Percentiles rank a stretch among this genome's conserved stretches.
Evolutionary conservation across 92 coral and sea anemone genomes (phyloP).

Genomic region (Actinernus sp.): DNA sequence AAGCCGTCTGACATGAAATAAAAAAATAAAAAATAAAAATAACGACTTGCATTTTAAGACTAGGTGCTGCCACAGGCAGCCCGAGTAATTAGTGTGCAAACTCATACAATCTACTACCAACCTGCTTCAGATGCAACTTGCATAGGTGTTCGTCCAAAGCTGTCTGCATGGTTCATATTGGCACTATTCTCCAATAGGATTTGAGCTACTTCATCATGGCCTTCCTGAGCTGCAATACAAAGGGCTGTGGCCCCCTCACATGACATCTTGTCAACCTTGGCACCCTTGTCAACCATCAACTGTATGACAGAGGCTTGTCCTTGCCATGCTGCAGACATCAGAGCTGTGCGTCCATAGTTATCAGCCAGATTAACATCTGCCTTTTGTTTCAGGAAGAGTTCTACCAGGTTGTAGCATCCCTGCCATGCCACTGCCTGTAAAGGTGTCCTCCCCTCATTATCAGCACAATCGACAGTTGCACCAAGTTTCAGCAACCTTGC

Average conservation of each 20-base stretch:
- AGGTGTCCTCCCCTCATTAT: slow-evolving; percentile 89
- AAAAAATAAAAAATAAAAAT: too few species aligned
- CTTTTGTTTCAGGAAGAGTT: slow-evolving; percentile 79
- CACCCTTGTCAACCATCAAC: slow-evolving; percentile 88
- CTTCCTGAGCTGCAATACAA: slow-evolving; percentile 96
- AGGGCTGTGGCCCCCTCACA: slow-evolving; percentile 94
- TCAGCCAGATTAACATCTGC: slow-evolving; percentile 87
- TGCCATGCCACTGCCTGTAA: slow-evolving; percentile 96
- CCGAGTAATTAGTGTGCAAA: too few species aligned
- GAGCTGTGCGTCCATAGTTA: slow-evolving; percentile 85
- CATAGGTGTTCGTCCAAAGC: slow-evolving; percentile 95
- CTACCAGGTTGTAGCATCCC: slow-evolving; percentile 84
- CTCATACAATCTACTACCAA: too few species aligned
- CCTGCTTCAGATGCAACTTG: slow-evolving; percentile 99
- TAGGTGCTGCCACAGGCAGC: too few species aligned
- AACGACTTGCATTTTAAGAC: too few species aligned
- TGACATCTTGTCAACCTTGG: slow-evolving; percentile 83
- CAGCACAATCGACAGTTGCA: slow-evolving; percentile 83
- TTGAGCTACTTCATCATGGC: slow-evolving; percentile 98
- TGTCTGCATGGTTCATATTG: slow-evolving; percentile 85
- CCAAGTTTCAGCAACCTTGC: slow-evolving; percentile 76
- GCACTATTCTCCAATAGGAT: slow-evolving; percentile 89
- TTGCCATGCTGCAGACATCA: slow-evolving; percentile 99
- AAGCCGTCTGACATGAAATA: too few species aligned
- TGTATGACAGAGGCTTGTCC: slow-evolving; percentile 89